These are phyloP conservation scores for Caenorhabditis inopinata DNA, from an alignment of 1,140 invertebrate genomes.

Conservation along the genomic window DNA sequence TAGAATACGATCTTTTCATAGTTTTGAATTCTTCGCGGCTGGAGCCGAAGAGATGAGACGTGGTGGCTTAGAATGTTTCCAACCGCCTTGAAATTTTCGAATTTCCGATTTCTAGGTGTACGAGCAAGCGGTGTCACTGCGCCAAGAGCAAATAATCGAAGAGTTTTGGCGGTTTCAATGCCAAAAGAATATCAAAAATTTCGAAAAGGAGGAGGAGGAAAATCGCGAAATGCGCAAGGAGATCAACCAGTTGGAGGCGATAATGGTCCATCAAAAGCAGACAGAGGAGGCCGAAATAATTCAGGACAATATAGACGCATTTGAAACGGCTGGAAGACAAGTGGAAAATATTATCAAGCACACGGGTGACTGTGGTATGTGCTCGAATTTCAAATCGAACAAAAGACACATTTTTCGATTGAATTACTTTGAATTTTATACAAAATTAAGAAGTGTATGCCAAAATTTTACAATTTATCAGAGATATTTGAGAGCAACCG, in stretches of 20 bases:
- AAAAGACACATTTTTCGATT: too few species aligned
- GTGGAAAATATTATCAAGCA: neutral
- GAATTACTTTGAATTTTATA: too few species aligned
- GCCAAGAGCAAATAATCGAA: neutral
- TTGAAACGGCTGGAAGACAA: neutral
- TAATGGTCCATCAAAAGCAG: neutral
- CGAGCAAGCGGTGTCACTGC: neutral
- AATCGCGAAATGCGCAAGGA: neutral
- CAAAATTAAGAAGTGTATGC: too few species aligned
- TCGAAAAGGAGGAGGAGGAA: neutral
- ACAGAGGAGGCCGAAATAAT: neutral
- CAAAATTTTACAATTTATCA: too few species aligned
- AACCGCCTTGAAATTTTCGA: neutral
- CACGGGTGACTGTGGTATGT: neutral
- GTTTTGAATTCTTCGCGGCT: too few species aligned
- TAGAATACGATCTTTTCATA: too few species aligned
- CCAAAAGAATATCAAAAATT: neutral
- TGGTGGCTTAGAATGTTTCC: too few species aligned
- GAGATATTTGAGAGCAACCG: too few species aligned
- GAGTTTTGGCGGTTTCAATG: neutral
- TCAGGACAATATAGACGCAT: neutral
- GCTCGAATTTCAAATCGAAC: too few species aligned
- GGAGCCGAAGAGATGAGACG: too few species aligned
- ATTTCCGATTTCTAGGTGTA: neutral
- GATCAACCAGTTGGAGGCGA: neutral